Evolutionary conservation across 2,797 vertebrate species (phyloP), one percentile per base, ranked within the genome.

Genomic region (Poecilia velifera): DNA sequence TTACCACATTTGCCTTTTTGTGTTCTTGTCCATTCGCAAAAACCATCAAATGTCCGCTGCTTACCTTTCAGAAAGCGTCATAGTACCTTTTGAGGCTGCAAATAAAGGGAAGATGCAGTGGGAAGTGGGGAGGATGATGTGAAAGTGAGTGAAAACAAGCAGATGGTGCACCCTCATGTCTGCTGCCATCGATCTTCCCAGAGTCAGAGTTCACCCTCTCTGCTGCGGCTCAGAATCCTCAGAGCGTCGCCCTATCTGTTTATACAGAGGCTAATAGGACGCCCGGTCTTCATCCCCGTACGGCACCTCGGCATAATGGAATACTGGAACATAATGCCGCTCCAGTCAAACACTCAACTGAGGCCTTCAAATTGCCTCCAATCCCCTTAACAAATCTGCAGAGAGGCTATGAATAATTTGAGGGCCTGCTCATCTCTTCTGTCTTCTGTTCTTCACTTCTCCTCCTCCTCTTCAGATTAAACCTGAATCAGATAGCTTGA

Each of bases 331-430:
- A 92, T 92, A 90, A 94, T 92, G 88, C 91, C 80, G 89, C 89
- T 90, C 18, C 57, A 94, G 92, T 94, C 91, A 93, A 94, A 93
- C 92, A 90, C 90, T 93, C 92, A 88, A 85, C 72, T 51, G 87
- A 89, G 89, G 91, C 90, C 91, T 91, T 90, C 89, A 93, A 94
- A 94, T 93, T 93, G 90, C 91, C 88, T 94, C 87, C 93, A 93
- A 94, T 94, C 93, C 91, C 93, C 90, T 93, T 92, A 92, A 94
- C 93, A 94, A 94, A 94, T 93, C 87, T 94, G 92, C 93, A 91
- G 93, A 91, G 93, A 89, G 91, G 82, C 92, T 93, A 94, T 93
- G 93, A 94, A 94, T 93, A 94, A 92, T 93, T 95, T 90, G 90
- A 92, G 89, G 80, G 72, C 14, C 75, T 16, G 12, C 66, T 91